Evolutionary conservation across 2,797 vertebrate species (phyloP).

Genomic region (Sparus aurata): DNA sequence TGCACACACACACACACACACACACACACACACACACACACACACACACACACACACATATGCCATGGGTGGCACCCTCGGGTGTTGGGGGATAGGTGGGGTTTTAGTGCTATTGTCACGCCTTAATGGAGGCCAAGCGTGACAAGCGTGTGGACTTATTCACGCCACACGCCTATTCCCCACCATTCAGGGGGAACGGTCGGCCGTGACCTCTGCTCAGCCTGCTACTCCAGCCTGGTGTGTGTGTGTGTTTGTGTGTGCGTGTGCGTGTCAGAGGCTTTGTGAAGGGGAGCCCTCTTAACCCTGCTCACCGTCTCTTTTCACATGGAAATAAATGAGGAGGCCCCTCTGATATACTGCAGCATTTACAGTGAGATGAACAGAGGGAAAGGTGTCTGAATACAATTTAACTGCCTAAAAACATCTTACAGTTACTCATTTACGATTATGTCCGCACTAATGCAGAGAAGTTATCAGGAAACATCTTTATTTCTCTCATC

Average conservation of each 20-base stretch:
- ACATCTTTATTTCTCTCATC: background rate
- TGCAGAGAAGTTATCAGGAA: background rate
- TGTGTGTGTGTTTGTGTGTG: conserved; percentile 21
- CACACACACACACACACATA: conserved; percentile 54
- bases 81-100: conserved; percentile 61
- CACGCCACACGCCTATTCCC: conserved; percentile 89
- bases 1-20: conserved; percentile 31
- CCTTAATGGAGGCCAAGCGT: conserved; percentile 82
- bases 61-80: conserved; percentile 79
- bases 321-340: conserved; percentile 80
- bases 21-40: conserved; percentile 54
- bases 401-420: conserved; percentile 5
- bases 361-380: conserved; percentile 32
- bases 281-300: conserved; percentile 54
- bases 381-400: conserved; percentile 3
- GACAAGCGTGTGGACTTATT: conserved; percentile 88
- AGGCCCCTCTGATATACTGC: conserved; percentile 64
- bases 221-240: conserved; percentile 39
- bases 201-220: conserved; percentile 81
- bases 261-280: conserved; percentile 33
- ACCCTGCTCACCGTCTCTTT: conserved; percentile 55
- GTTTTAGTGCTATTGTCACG: conserved; percentile 82
- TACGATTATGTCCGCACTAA: background rate
- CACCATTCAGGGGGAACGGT: conserved; percentile 86
- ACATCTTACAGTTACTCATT: background rate